Conservation (phyloP, 2,797 vertebrate genomes). For the Moxostoma hubbsi region DNA sequence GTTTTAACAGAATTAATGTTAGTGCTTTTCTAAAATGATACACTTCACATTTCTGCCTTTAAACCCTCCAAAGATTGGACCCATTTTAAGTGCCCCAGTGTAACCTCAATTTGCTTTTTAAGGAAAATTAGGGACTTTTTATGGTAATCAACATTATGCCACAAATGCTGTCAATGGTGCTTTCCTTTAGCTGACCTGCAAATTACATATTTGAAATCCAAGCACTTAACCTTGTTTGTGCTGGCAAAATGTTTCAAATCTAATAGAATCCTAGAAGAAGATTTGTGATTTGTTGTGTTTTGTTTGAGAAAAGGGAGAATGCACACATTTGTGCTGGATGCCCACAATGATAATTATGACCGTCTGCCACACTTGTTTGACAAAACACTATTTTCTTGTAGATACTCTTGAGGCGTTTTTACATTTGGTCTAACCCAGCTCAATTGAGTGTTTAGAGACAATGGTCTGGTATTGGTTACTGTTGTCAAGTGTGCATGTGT, state of each 20-base stretch:
- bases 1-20: too few relatives aligned
- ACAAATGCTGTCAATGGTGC: too few relatives aligned
- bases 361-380: slow-evolving; percentile 64
- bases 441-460: slow-evolving; percentile 74
- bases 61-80: too few relatives aligned
- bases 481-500: slow-evolving; percentile 51
- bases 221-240: slow-evolving; percentile 54
- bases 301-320: slow-evolving; percentile 24
- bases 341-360: slow-evolving; percentile 22
- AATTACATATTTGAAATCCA: slow-evolving; percentile 72
- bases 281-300: slow-evolving; percentile 6
- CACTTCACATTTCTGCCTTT: too few relatives aligned
- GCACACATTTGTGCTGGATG: slow-evolving; percentile 26
- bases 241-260: slow-evolving; percentile 40
- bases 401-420: slow-evolving; percentile 76
- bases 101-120: too few relatives aligned
- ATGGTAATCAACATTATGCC: too few relatives aligned
- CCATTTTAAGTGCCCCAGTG: too few relatives aligned
- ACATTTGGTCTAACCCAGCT: slow-evolving; percentile 42
- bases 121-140: too few relatives aligned
- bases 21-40: too few relatives aligned
- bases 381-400: slow-evolving; percentile 72
- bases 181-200: slow-evolving; percentile 70
- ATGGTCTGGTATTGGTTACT: slow-evolving; percentile 64
- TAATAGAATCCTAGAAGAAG: slow-evolving; percentile 28